Evolutionary conservation across 2,113 vertebrate genomes (phyloP).

Genomic region (Ondatra zibethicus): DNA sequence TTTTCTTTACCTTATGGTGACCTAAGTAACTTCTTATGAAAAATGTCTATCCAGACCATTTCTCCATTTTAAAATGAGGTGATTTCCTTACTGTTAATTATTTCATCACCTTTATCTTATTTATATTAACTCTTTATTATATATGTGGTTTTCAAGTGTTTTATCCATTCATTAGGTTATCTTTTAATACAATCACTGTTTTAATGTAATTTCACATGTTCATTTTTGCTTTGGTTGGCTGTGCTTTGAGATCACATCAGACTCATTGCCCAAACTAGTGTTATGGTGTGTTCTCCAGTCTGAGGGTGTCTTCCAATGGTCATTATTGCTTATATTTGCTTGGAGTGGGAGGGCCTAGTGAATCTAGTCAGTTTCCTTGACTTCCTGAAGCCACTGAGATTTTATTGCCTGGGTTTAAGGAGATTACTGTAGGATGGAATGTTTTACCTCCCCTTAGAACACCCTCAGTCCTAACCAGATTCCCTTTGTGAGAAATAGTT

Average conservation of each 20-base stretch:
- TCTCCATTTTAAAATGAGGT: not conserved
- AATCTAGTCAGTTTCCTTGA: not conserved
- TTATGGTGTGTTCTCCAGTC: not conserved
- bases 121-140: not conserved
- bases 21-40: not conserved
- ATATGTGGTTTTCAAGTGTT: not conserved
- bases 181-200: not conserved
- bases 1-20: not conserved
- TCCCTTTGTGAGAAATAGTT: not conserved
- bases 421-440: not conserved
- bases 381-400: not conserved
- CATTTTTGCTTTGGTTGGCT: not conserved
- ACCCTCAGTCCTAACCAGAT: not conserved
- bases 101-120: not conserved
- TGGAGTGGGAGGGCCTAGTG: not conserved
- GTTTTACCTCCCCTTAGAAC: not conserved
- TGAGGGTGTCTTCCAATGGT: not conserved
- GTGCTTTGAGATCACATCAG: not conserved
- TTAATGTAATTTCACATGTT: not conserved
- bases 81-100: not conserved
- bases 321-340: not conserved
- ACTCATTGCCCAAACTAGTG: not conserved
- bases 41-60: not conserved
- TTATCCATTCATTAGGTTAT: not conserved
- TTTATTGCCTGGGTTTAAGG: not conserved